Evolutionary conservation across 1,140 invertebrate genomes (phyloP).

Genomic region (Drosophila tristis): DNA sequence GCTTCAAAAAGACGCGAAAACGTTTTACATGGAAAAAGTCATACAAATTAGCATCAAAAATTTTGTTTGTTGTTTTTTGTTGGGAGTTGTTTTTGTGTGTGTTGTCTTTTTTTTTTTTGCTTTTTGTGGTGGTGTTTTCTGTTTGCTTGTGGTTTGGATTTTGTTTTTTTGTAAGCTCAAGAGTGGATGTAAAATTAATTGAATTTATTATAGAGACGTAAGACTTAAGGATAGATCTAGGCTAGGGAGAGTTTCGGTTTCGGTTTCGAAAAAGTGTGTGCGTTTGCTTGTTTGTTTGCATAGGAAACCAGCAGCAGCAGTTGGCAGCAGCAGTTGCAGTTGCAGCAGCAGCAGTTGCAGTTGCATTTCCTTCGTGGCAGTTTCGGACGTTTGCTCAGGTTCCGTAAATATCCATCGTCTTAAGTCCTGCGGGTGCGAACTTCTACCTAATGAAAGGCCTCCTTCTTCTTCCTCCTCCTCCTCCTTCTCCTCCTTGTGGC

Average conservation of each 20-base stretch:
- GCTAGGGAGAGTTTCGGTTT: not conserved
- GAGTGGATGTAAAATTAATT: constrained; percentile 83
- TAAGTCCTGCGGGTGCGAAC: constrained; percentile 40
- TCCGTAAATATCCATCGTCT: constrained; percentile 54
- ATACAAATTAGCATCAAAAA: constrained; percentile 48
- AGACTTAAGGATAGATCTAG: constrained; percentile 15
- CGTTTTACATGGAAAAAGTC: constrained; percentile 58
- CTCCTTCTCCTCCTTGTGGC: constrained; percentile 21
- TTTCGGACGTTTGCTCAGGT: constrained; percentile 53
- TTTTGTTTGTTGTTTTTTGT: constrained; percentile 23
- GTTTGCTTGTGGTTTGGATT: constrained; percentile 43
- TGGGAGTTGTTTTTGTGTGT: constrained; percentile 27
- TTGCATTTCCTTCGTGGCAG: not conserved
- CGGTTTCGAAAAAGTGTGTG: not conserved
- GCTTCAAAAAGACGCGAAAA: constrained; percentile 60
- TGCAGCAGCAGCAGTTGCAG: not conserved
- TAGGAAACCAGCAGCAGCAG: constrained; percentile 24
- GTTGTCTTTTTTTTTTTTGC: constrained; percentile 41
- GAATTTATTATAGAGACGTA: constrained; percentile 81
- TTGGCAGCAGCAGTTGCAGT: constrained; percentile 25
- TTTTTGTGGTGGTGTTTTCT: constrained; percentile 42
- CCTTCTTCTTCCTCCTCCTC: not conserved
- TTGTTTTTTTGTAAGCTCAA: constrained; percentile 43
- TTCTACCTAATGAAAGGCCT: constrained; percentile 45
- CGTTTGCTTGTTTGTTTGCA: not conserved